Base-by-base conservation (phyloP, 2,113 vertebrate species). In the Phocoena phocoena region DNA sequence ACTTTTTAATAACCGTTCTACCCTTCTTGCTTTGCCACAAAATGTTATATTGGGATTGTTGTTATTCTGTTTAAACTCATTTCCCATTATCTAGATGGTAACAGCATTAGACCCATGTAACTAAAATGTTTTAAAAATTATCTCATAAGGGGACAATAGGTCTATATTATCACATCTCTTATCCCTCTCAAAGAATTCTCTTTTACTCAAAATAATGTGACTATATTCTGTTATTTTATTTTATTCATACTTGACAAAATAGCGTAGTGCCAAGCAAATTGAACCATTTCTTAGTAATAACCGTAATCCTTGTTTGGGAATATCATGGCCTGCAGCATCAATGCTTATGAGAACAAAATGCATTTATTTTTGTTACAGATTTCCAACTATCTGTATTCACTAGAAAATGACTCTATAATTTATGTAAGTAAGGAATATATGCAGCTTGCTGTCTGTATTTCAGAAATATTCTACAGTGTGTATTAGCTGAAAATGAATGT, bases 241-340 rank as follows among this genome's bases (percentile, higher is more conserved):
- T 96, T 95, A 95, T 82, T 95, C 71, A 95, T 98, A 94, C 63
- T 96, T 96, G 94, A 97, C 95, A 96, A 2, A 97, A 85, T 67
- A 92, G 65, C 68, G 28, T 1, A 87, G 58, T 90, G 60, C 53
- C 86, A 95, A 95, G 63, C 21, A 98, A 93, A 98, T 58, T 47
- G 96, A 92, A 93, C 18, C 6, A 97, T 97, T 97, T 97, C 81
- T 92, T 93, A 62, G 83, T 82, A 97, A 98, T 84, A 96, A 96
- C 65, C 10, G 14, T 90, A 47, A 97, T 70, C 81, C 33, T 0
- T 90, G 81, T 95, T 88, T 97, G 89, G 38, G 79, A 97, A 84
- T n/a, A 87, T 25, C 28, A 97, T 71, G 96, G 90, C 41, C 82
- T 76, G 50, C 23, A 98, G 82, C 63, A 93, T 79, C 11, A 26